These are phyloP conservation scores for Iselma pallidipennis DNA, from an alignment of 2,888 invertebrate species.

Conservation along the genomic window DNA sequence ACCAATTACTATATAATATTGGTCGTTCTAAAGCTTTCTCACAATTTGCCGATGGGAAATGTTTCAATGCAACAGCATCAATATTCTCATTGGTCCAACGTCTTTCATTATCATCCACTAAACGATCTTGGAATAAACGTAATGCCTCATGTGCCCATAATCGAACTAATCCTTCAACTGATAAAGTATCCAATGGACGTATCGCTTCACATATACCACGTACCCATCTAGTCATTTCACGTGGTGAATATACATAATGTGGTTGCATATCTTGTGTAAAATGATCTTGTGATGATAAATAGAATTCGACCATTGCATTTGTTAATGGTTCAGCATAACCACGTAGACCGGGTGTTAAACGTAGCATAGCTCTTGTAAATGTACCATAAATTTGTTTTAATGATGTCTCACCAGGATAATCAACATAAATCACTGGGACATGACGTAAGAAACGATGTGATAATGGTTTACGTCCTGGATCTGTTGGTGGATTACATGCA, in stretches of 20 bases:
- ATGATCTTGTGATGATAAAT: slow-evolving; percentile 92
- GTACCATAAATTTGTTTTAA: slow-evolving; percentile 98
- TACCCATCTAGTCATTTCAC: slow-evolving; percentile 99
- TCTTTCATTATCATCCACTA: slow-evolving; percentile 93
- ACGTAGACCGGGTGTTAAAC: slow-evolving; percentile 87
- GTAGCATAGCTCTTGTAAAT: slow-evolving; percentile 97
- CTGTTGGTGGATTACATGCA: slow-evolving; percentile 99
- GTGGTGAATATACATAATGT: slow-evolving; percentile 98
- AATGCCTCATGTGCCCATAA: slow-evolving; percentile 99
- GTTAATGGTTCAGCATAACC: slow-evolving; percentile 96
- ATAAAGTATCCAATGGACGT: slow-evolving; percentile 86
- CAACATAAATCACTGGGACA: slow-evolving; percentile 98
- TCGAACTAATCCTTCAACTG: slow-evolving; percentile 94
- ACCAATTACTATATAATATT: slow-evolving; percentile 98
- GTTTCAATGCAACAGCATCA: slow-evolving; percentile 87
- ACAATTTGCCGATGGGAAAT: slow-evolving; percentile 75
- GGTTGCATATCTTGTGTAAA: slow-evolving; percentile 99
- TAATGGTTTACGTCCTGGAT: slow-evolving; percentile 96
- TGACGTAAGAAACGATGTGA: slow-evolving; percentile 84
- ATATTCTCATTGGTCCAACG: slow-evolving; percentile 99
- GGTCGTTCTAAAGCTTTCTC: slow-evolving; percentile 89
- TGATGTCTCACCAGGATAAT: slow-evolving; percentile 98
- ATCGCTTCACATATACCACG: slow-evolving; percentile 99
- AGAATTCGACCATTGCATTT: slow-evolving; percentile 99
- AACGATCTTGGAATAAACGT: slow-evolving; percentile 92